Conservation (phyloP, 2,888 invertebrate species). For the Orthosia incerta region DNA sequence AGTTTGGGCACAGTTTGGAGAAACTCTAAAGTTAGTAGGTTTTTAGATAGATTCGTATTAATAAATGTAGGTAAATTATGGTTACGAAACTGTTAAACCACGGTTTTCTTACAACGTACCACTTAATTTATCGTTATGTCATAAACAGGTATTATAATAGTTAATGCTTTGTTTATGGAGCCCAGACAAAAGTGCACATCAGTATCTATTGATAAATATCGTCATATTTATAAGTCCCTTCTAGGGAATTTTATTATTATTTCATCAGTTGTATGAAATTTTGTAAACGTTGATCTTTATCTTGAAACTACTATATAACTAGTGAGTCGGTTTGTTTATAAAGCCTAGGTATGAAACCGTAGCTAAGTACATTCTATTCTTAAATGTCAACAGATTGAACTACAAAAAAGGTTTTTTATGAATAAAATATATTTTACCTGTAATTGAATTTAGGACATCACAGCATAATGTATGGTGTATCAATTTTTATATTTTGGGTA, state of each 20-base stretch:
- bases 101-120: too few species aligned
- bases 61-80: neutral
- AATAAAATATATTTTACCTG: constrained; percentile 13
- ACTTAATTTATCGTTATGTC: neutral
- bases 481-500: too few species aligned
- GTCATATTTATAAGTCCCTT: neutral
- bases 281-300: neutral
- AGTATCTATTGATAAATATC: neutral
- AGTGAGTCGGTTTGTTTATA: neutral
- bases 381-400: constrained; percentile 5
- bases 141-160: neutral
- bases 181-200: neutral
- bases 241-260: too few species aligned
- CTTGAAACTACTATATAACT: constrained; percentile 1
- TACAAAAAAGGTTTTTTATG: neutral
- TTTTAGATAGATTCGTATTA: neutral
- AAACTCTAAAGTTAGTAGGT: too few species aligned
- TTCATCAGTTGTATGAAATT: neutral
- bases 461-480: too few species aligned
- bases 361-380: neutral
- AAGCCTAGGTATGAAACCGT: neutral
- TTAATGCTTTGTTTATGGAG: too few species aligned
- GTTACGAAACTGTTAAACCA: neutral
- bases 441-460: too few species aligned
- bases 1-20: too few species aligned